These are phyloP conservation scores for Prochilodus magdalenae DNA, from an alignment of 2,113 vertebrate genomes.

Conservation along the genomic window DNA sequence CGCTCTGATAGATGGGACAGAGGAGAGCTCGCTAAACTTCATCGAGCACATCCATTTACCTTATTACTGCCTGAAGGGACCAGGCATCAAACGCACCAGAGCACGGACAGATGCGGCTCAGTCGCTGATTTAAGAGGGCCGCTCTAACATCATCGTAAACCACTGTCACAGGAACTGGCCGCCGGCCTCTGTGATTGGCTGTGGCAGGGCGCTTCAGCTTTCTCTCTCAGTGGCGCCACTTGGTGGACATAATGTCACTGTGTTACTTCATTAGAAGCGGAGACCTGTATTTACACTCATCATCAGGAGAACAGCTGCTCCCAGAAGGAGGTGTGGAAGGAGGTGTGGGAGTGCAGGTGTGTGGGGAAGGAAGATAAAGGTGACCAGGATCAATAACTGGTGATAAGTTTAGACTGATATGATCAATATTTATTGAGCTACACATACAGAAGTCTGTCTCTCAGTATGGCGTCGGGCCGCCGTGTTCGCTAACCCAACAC, in stretches of 20 bases:
- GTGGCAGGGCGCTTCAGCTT: background rate
- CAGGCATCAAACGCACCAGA: background rate
- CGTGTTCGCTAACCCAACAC: too few relatives aligned
- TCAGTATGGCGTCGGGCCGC: too few relatives aligned
- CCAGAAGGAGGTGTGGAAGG: too few relatives aligned
- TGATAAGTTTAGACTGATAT: too few relatives aligned
- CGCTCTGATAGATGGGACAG: constrained; percentile 2
- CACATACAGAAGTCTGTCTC: too few relatives aligned
- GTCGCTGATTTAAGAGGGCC: background rate
- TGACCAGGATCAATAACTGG: too few relatives aligned
- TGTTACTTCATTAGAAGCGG: too few relatives aligned
- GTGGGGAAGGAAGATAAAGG: too few relatives aligned
- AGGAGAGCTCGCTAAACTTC: background rate
- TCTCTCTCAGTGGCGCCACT: background rate
- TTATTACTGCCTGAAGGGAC: background rate
- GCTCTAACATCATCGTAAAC: background rate
- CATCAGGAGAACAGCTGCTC: too few relatives aligned
- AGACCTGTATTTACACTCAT: too few relatives aligned
- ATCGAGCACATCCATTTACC: background rate
- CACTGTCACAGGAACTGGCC: background rate
- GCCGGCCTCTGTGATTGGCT: background rate
- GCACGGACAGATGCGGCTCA: background rate
- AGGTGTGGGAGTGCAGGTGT: too few relatives aligned
- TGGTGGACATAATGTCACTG: background rate
- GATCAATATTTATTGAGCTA: too few relatives aligned